These are phyloP conservation scores for Pipistrellus pipistrellus DNA, from an alignment of 2,797 vertebrate genomes.

Conservation along the genomic window DNA sequence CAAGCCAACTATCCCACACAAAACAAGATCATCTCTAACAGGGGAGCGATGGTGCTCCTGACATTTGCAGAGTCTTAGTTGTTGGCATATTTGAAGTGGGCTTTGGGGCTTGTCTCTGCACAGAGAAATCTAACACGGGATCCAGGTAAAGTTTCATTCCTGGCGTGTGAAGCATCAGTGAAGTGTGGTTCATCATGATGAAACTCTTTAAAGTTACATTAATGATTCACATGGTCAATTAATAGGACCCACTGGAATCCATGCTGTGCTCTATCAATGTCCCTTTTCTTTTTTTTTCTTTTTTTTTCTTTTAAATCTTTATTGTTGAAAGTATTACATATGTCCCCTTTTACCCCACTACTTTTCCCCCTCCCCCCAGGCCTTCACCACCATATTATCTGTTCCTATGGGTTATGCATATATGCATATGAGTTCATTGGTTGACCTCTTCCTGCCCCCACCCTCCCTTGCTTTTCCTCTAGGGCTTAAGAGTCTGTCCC, in stretches of 20 bases:
- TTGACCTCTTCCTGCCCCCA: too few relatives aligned
- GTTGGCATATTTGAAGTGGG: neutral
- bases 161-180: neutral
- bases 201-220: neutral
- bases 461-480: too few relatives aligned
- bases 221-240: neutral
- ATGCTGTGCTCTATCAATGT: neutral
- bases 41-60: neutral
- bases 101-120: neutral
- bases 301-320: too few relatives aligned
- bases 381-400: too few relatives aligned
- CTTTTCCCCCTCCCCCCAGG: too few relatives aligned
- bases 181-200: neutral
- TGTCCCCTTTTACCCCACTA: too few relatives aligned
- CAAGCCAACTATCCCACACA: neutral
- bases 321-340: too few relatives aligned
- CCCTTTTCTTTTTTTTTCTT: too few relatives aligned
- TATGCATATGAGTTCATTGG: too few relatives aligned
- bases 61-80: neutral
- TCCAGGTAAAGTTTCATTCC: neutral
- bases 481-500: too few relatives aligned
- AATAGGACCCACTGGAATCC: neutral
- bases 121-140: neutral
- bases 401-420: too few relatives aligned
- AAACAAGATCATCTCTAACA: neutral